Percentiles rank a stretch among this genome's conserved stretches.
Conservation (phyloP, 2,888 invertebrate genomes). For the Galeopsomyia nigrocyanea region DNA sequence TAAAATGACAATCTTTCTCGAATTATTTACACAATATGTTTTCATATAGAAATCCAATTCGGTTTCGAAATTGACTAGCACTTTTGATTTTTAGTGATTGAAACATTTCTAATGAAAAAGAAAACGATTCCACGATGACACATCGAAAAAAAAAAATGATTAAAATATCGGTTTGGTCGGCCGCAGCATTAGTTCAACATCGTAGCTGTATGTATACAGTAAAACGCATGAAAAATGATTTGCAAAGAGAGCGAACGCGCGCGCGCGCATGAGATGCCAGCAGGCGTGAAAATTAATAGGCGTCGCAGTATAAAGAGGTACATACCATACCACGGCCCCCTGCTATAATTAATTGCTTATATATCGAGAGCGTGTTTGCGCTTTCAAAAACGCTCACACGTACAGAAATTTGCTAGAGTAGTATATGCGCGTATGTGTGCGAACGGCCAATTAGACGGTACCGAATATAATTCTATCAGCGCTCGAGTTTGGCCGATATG, state of each 20-base stretch:
- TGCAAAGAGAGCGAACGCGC: no score
- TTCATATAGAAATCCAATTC: no score
- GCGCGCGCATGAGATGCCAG: slow-evolving; percentile 4
- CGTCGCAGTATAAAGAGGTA: slow-evolving; percentile 34
- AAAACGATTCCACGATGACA: neutral
- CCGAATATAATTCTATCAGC: slow-evolving; percentile 46
- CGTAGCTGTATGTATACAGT: no score
- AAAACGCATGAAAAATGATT: no score
- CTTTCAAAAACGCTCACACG: neutral
- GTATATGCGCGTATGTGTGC: neutral
- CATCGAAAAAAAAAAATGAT: neutral
- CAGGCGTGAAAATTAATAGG: slow-evolving; percentile 26
- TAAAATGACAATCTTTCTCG: no score
- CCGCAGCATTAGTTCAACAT: neutral
- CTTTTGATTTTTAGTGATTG: no score
- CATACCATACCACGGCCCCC: slow-evolving; percentile 3
- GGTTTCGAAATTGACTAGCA: no score
- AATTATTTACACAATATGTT: no score
- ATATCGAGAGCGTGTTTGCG: slow-evolving; percentile 18
- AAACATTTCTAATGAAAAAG: no score
- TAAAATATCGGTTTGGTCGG: slow-evolving; percentile 15
- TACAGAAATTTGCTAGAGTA: neutral
- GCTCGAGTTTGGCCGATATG: slow-evolving; percentile 27
- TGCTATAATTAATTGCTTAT: slow-evolving; percentile 39
- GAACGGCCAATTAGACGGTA: slow-evolving; percentile 42